Conservation (phyloP, 2,113 vertebrate species). For the Cyprinodon brontotheroides region DNA sequence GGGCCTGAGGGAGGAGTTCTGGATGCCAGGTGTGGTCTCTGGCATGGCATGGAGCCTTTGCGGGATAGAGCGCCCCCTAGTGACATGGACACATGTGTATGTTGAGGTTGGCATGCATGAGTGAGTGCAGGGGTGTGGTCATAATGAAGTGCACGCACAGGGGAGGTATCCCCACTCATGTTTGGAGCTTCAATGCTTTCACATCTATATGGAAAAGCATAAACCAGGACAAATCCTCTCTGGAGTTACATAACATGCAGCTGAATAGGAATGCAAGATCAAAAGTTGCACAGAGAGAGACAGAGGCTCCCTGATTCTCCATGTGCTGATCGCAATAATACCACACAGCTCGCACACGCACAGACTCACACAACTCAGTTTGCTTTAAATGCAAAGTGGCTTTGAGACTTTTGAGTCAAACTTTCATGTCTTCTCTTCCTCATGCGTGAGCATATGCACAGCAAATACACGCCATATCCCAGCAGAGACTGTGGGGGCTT, state of each 20-base stretch:
- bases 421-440: slow-evolving; percentile 31
- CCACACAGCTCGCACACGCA: slow-evolving; percentile 34
- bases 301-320: slow-evolving; percentile 46
- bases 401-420: slow-evolving; percentile 56
- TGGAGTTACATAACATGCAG: slow-evolving; percentile 45
- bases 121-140: slow-evolving; percentile 29
- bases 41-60: slow-evolving; percentile 73
- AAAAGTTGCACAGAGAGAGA: slow-evolving; percentile 37
- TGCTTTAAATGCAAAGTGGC: slow-evolving; percentile 47
- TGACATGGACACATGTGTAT: slow-evolving; percentile 66
- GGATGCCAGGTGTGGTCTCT: slow-evolving; percentile 78
- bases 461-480: slow-evolving; percentile 29
- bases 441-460: slow-evolving; percentile 21
- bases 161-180: background rate
- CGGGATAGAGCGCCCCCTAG: slow-evolving; percentile 84
- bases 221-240: slow-evolving; percentile 30
- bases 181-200: background rate
- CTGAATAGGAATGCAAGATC: slow-evolving; percentile 45
- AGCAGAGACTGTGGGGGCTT: slow-evolving; percentile 50
- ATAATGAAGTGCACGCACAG: slow-evolving; percentile 1
- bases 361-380: slow-evolving; percentile 37
- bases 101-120: slow-evolving; percentile 42
- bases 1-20: slow-evolving; percentile 66
- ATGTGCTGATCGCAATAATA: slow-evolving; percentile 53
- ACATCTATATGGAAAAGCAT: slow-evolving; percentile 8